Evolutionary conservation across 2,113 vertebrate species (phyloP).

Genomic region (Nestor notabilis): DNA sequence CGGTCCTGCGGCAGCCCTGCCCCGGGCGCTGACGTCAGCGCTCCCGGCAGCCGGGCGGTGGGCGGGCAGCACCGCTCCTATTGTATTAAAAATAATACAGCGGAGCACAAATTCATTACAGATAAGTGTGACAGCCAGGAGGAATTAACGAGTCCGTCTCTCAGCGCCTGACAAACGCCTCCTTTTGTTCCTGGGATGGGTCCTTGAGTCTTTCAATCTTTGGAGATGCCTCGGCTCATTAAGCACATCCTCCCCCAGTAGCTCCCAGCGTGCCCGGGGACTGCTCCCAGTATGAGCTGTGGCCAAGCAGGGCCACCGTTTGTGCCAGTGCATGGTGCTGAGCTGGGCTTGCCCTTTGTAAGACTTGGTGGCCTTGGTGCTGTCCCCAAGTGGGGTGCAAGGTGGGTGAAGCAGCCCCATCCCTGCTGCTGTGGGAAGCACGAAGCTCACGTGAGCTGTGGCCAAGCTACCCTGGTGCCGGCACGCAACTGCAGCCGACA

Average conservation of each 20-base stretch:
- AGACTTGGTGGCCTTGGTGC: not conserved
- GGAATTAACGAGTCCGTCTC: slow-evolving; percentile 68
- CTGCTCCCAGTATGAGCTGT: not conserved
- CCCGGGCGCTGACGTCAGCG: slow-evolving; percentile 41
- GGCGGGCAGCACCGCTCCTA: slow-evolving; percentile 58
- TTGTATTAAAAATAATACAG: slow-evolving; percentile 75
- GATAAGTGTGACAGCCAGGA: slow-evolving; percentile 69
- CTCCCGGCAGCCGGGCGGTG: slow-evolving; percentile 55
- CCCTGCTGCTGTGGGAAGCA: not conserved
- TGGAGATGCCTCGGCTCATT: slow-evolving; percentile 43
- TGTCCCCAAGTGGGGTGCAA: not conserved
- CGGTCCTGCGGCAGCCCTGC: slow-evolving; percentile 25
- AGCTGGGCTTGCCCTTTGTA: not conserved
- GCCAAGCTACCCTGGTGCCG: not conserved
- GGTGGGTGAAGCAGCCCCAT: not conserved
- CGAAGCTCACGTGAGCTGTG: not conserved
- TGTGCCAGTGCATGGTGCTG: not conserved
- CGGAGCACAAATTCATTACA: slow-evolving; percentile 70
- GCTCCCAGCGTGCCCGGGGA: not conserved
- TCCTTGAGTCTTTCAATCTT: slow-evolving; percentile 60
- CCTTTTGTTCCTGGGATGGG: slow-evolving; percentile 68
- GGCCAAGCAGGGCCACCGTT: not conserved
- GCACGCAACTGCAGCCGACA: not conserved
- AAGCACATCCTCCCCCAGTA: slow-evolving; percentile 29
- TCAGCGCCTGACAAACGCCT: slow-evolving; percentile 67